Base-by-base conservation (phyloP, 1,140 invertebrate genomes). In the Aphelenchoides avenae region DNA sequence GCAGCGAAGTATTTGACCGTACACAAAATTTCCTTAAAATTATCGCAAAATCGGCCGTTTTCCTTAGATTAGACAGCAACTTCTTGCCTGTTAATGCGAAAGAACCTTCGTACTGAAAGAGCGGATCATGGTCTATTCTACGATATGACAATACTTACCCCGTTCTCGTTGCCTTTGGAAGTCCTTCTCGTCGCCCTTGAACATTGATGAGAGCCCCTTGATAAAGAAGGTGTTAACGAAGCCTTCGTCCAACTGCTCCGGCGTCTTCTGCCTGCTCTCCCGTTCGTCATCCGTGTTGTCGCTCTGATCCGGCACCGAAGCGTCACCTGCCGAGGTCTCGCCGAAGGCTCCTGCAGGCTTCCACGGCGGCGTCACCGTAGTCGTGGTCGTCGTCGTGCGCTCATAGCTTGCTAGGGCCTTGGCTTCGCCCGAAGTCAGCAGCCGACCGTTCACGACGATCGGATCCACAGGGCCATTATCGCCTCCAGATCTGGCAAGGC, bases 181-280 rank as follows among this genome's bases (percentile, higher is more conserved):
- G 22, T 31, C 27, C n/a, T 20, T 27, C 18, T 26, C 49, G 15
- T 52, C 20, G 3, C 39, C 50, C 30, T 52, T 52, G 11, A 60
- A 50, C 13, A 60, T 51, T 20, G 39, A 15, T 7, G n/a, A 26
- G 31, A 60, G 24, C 15, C 57, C 57, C 11, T 26, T 9, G 34
- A 60, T 64, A 5, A 60, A 24, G 51, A 60, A 60, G 1, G 57
- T 60, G 27, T 60, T 60, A 42, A 60, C 39, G 33, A 62, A 60
- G 13, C 57, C 57, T 2, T 60, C 31, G 30, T 60, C 56, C 13
- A 24, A 33, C 3, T 54, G 22, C 15, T 57, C 22, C 18, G 49
- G 27, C 5, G 48, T 52, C 5, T 46, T 15, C 15, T 24, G 24
- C 5, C 15, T 20, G 20, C 22, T 46, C 18, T 15, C 33, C 22